Conservation (phyloP, 2,888 invertebrate species). For the Cerceris ruficornis region DNA sequence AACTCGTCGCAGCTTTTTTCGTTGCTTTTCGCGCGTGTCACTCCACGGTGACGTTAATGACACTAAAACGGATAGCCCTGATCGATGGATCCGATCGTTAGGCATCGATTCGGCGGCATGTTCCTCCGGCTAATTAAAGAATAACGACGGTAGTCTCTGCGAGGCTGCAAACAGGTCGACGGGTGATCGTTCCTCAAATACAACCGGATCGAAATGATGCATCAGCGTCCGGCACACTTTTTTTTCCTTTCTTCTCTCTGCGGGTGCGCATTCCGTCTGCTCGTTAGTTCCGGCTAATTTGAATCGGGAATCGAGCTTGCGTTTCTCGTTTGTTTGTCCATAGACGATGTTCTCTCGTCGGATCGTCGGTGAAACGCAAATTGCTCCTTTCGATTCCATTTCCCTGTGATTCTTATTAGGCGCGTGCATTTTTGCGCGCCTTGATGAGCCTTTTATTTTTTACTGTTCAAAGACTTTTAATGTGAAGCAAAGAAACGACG, state of each 20-base stretch:
- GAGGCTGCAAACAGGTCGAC: slow-evolving; percentile 17
- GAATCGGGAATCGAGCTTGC: slow-evolving; percentile 42
- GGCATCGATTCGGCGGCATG: slow-evolving; percentile 39
- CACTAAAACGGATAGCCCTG: slow-evolving; percentile 47
- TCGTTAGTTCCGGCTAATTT: slow-evolving; percentile 65
- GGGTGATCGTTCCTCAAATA: slow-evolving; percentile 52
- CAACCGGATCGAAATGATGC: slow-evolving; percentile 50
- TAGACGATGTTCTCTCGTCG: slow-evolving; percentile 30
- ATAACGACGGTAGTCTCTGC: slow-evolving; percentile 52
- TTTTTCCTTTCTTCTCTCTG: slow-evolving; percentile 9
- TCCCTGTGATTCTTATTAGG: no score
- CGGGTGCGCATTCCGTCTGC: slow-evolving; percentile 52
- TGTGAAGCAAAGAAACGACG: no score
- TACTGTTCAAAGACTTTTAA: no score
- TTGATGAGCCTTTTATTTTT: no score
- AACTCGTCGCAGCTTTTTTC: neutral
- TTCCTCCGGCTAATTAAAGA: slow-evolving; percentile 57
- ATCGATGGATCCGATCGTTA: slow-evolving; percentile 53
- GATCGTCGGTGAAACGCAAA: slow-evolving; percentile 5
- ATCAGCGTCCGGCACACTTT: slow-evolving; percentile 25
- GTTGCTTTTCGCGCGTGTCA: slow-evolving; percentile 35
- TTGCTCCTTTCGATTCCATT: neutral
- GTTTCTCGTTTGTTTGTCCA: slow-evolving; percentile 20
- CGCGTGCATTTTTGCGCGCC: no score
- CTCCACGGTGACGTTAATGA: slow-evolving; percentile 53